Percentiles rank a stretch among this genome's conserved stretches.
Evolutionary conservation across 2,113 vertebrate genomes (phyloP).

Genomic region (Gadus macrocephalus): DNA sequence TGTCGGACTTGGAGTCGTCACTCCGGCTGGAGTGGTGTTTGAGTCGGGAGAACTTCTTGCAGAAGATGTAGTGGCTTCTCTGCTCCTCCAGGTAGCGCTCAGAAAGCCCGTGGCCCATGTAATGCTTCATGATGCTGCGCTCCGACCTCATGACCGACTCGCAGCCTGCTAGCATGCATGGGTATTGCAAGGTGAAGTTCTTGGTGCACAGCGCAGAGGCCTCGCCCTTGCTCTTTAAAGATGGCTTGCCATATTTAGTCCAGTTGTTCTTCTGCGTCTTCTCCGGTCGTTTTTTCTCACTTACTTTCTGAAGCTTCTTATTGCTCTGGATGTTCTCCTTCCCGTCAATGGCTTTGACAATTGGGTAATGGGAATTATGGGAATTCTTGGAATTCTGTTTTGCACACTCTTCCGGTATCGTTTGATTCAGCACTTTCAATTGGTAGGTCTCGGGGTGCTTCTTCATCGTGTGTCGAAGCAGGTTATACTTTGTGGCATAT

Average conservation of each 20-base stretch:
- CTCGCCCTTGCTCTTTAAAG: conserved; percentile 83
- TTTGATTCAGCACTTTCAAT: conserved; percentile 81
- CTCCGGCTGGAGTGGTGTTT: conserved; percentile 70
- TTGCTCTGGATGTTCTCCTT: conserved; percentile 81
- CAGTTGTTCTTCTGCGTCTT: conserved; percentile 58
- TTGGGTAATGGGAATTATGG: conserved; percentile 73
- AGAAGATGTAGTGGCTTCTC: conserved; percentile 87
- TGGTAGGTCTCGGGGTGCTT: conserved; percentile 90
- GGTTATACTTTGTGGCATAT: conserved; percentile 92
- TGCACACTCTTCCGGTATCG: conserved; percentile 75
- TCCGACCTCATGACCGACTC: conserved; percentile 88
- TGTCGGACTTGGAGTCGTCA: conserved; percentile 69
- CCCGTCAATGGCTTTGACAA: conserved; percentile 72
- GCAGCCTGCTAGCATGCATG: conserved; percentile 97
- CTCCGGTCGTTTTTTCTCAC: conserved; percentile 44
- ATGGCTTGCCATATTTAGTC: conserved; percentile 72
- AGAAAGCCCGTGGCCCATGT: conserved; percentile 89
- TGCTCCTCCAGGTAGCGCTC: conserved; percentile 89
- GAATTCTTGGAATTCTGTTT: conserved; percentile 74
- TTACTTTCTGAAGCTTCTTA: conserved; percentile 66
- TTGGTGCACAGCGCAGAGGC: conserved; percentile 87
- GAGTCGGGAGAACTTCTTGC: conserved; percentile 74
- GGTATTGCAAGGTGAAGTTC: conserved; percentile 84
- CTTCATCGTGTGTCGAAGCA: conserved; percentile 90
- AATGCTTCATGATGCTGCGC: conserved; percentile 89